These are phyloP conservation scores for Tiliacea aurago DNA, from an alignment of 2,888 invertebrate species.

Conservation along the genomic window DNA sequence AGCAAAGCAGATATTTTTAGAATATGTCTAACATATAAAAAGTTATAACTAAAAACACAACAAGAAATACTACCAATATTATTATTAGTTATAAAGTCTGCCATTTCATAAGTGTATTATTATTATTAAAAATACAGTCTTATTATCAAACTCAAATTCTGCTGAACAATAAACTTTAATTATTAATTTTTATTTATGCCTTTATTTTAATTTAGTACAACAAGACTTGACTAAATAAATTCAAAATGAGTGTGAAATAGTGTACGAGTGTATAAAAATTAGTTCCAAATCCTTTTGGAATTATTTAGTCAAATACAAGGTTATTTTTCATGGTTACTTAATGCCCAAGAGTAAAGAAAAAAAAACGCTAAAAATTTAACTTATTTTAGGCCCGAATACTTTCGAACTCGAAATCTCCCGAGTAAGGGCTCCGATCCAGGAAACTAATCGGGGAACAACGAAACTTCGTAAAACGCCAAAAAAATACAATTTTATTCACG, in stretches of 20 bases:
- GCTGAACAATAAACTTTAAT: slow-evolving; percentile 32
- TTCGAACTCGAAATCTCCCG: background rate
- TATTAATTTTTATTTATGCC: background rate
- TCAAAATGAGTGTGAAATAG: slow-evolving; percentile 31
- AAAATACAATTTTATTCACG: no score
- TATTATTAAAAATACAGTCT: slow-evolving; percentile 60
- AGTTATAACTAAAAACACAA: slow-evolving; percentile 34
- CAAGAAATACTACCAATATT: slow-evolving; percentile 33
- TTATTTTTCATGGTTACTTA: background rate
- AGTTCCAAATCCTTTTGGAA: slow-evolving; percentile 28
- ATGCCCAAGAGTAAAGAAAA: background rate
- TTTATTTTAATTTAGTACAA: background rate
- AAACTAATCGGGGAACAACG: background rate
- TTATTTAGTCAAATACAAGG: slow-evolving; percentile 45
- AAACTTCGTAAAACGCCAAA: background rate
- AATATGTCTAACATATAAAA: background rate
- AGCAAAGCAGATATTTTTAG: background rate
- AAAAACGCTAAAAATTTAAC: background rate
- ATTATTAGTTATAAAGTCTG: slow-evolving; percentile 23
- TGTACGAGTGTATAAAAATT: background rate
- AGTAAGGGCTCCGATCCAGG: no score
- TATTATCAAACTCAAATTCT: slow-evolving; percentile 41
- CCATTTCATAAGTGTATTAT: slow-evolving; percentile 54
- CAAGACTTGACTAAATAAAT: slow-evolving; percentile 29
- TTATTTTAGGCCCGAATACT: no score